phyloP scores from a whole-genome alignment of 1,140 invertebrate genomes.

The Leptoteleia sp. region DNA sequence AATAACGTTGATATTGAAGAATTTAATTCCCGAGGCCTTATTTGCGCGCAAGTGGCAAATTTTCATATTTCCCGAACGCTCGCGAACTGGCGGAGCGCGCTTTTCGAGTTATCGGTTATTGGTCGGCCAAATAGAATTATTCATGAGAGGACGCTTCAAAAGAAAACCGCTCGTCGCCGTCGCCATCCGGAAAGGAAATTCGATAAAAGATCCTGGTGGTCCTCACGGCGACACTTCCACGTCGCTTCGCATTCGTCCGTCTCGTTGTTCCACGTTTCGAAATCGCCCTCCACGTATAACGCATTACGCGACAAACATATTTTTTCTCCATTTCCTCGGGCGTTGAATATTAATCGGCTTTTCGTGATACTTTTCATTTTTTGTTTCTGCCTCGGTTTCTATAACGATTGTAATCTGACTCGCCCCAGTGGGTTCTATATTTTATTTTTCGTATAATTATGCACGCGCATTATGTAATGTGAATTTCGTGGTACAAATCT shows the following conservation, averaged over 20 bases:
- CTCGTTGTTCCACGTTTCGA: slow-evolving; percentile 50
- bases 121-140: slow-evolving; percentile 73
- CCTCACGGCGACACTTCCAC: slow-evolving; percentile 57
- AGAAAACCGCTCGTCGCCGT: slow-evolving; percentile 71
- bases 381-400: slow-evolving; percentile 8
- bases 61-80: slow-evolving; percentile 59
- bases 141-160: slow-evolving; percentile 74
- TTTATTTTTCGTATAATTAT: slow-evolving; percentile 26
- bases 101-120: slow-evolving; percentile 77
- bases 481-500: slow-evolving; percentile 9
- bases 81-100: slow-evolving; percentile 38
- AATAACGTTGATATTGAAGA: slow-evolving; percentile 17
- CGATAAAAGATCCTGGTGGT: slow-evolving; percentile 69
- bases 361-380: slow-evolving; percentile 35
- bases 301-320: slow-evolving; percentile 55
- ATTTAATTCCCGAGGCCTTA: slow-evolving; percentile 46
- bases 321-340: slow-evolving; percentile 45
- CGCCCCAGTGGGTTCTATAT: slow-evolving; percentile 11
- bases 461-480: slow-evolving; percentile 11
- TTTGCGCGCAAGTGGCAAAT: slow-evolving; percentile 36
- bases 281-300: slow-evolving; percentile 37
- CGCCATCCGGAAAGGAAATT: slow-evolving; percentile 70
- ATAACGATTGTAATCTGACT: slow-evolving; percentile 12
- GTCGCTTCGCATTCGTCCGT: slow-evolving; percentile 51
- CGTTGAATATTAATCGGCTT: slow-evolving; percentile 48